These are phyloP conservation scores for Scaeva pyrastri DNA, from an alignment of 2,888 invertebrate genomes.

Conservation along the genomic window DNA sequence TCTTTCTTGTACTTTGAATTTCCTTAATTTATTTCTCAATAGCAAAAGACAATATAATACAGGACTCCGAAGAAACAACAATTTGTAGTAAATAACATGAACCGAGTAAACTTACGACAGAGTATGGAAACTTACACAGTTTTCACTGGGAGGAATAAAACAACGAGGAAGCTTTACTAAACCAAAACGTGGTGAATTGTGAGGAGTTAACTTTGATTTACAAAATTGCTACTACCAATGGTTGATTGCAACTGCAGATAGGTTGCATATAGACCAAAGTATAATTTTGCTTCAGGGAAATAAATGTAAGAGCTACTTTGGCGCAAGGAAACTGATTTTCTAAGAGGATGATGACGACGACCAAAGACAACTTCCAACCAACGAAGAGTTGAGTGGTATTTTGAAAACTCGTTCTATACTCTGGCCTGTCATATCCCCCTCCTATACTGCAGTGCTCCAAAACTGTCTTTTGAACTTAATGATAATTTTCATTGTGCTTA, in stretches of 20 bases:
- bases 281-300: background rate
- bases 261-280: slow-evolving; percentile 27
- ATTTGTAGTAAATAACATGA: slow-evolving; percentile 59
- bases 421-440: background rate
- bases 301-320: slow-evolving; percentile 32
- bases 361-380: slow-evolving; percentile 4
- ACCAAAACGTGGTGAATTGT: slow-evolving; percentile 24
- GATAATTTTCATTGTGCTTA: slow-evolving; percentile 62
- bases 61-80: slow-evolving; percentile 51
- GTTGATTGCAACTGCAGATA: slow-evolving; percentile 75
- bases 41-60: slow-evolving; percentile 24
- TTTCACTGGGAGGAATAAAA: background rate
- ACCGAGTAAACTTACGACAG: slow-evolving; percentile 11
- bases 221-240: slow-evolving; percentile 46
- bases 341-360: slow-evolving; percentile 41
- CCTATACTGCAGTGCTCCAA: slow-evolving; percentile 18
- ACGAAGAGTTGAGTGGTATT: slow-evolving; percentile 63
- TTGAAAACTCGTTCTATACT: slow-evolving; percentile 51
- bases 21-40: slow-evolving; percentile 68
- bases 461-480: slow-evolving; percentile 49
- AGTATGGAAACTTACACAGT: background rate
- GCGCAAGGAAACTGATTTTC: slow-evolving; percentile 59
- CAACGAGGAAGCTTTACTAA: slow-evolving; percentile 27
- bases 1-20: slow-evolving; percentile 43
- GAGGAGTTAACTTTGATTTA: slow-evolving; percentile 66